Conservation (phyloP, 2,797 vertebrate species). For the Notamacropus eugenii region DNA sequence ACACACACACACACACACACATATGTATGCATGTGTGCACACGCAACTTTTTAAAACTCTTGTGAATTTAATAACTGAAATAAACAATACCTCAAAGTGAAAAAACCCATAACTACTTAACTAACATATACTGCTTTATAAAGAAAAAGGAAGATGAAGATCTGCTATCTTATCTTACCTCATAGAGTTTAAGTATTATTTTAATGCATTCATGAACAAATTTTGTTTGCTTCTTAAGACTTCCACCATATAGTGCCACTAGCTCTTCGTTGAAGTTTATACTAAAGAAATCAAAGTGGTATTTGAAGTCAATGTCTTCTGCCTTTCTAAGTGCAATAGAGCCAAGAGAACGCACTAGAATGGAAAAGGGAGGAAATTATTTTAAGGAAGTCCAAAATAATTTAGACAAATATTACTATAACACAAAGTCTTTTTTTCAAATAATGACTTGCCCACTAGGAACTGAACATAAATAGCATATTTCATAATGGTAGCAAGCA, state of each 20-base stretch:
- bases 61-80: neutral
- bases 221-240: constrained; percentile 92
- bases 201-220: constrained; percentile 97
- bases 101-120: neutral
- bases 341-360: constrained; percentile 94
- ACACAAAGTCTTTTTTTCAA: constrained; percentile 24
- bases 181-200: constrained; percentile 95
- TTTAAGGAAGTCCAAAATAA: constrained; percentile 3
- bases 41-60: neutral
- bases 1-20: neutral
- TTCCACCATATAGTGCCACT: constrained; percentile 97
- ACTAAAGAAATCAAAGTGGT: constrained; percentile 97
- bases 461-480: constrained; percentile 24
- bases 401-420: neutral
- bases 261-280: constrained; percentile 98
- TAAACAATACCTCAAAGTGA: neutral
- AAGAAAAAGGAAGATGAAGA: neutral
- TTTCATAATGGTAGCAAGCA: constrained; percentile 1
- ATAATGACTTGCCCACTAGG: constrained; percentile 1
- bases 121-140: neutral
- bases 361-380: constrained; percentile 43
- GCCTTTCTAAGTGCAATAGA: constrained; percentile 97
- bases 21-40: neutral
- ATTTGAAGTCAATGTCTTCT: constrained; percentile 90
- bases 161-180: constrained; percentile 83